A percentile compares a stretch with the other conserved stretches of the same genome.
phyloP scores from a whole-genome alignment of 2,113 vertebrate species.

The Myocastor coypus region DNA sequence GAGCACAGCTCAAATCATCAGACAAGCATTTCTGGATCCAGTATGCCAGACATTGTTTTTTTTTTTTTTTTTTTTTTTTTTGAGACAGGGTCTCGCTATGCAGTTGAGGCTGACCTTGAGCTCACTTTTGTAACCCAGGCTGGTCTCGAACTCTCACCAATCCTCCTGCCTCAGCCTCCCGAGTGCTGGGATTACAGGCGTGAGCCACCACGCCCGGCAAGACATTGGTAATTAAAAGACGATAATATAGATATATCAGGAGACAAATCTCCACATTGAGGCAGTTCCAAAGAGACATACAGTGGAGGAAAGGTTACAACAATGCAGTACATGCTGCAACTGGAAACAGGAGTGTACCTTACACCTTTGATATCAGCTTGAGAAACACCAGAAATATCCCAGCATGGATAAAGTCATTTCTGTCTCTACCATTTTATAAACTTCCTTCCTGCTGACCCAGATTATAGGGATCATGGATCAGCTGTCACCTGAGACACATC shows the following conservation, averaged over 20 bases:
- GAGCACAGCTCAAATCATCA: neutral
- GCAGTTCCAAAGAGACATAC: neutral
- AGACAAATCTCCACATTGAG: neutral
- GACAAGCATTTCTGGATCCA: neutral
- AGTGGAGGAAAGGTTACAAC: neutral
- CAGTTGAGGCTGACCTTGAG: too few species aligned
- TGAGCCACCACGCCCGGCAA: too few species aligned
- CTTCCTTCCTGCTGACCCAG: neutral
- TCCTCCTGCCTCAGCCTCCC: too few species aligned
- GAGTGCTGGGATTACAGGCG: too few species aligned
- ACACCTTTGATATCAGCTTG: neutral
- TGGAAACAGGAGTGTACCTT: neutral
- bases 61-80: too few species aligned
- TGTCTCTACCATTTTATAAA: neutral
- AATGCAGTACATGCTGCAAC: neutral
- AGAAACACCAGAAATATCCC: neutral
- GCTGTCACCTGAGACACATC: neutral
- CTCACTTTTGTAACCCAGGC: too few species aligned
- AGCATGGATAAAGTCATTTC: neutral
- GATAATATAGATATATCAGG: neutral
- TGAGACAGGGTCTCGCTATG: too few species aligned
- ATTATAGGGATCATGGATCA: too few species aligned
- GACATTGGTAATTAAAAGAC: conserved; percentile 50
- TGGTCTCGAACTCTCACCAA: too few species aligned
- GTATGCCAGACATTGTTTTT: neutral